Percentiles rank a stretch among this genome's conserved stretches.
Evolutionary conservation across 2,797 vertebrate genomes (phyloP).

Genomic region (Urocyon cinereoargenteus): DNA sequence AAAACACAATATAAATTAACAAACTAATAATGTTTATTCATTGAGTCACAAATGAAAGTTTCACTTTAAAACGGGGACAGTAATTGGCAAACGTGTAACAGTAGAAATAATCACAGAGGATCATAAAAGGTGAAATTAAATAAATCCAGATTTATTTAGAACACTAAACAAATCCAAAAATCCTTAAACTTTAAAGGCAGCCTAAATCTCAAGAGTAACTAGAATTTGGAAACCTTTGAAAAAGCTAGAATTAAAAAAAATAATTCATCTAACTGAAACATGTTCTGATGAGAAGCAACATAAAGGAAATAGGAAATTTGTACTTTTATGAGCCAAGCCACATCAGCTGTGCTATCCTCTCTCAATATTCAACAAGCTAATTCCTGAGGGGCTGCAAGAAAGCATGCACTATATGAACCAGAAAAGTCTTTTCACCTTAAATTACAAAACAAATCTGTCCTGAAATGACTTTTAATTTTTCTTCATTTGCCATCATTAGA

Average conservation of each 20-base stretch:
- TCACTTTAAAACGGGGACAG: slow-evolving; percentile 62
- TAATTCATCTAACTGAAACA: slow-evolving; percentile 47
- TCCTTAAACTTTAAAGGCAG: slow-evolving; percentile 62
- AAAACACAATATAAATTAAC: neutral
- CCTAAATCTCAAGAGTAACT: slow-evolving; percentile 57
- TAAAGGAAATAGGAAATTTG: slow-evolving; percentile 67
- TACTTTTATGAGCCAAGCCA: slow-evolving; percentile 73
- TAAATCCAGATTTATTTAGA: slow-evolving; percentile 64
- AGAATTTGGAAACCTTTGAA: slow-evolving; percentile 60
- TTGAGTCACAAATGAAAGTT: slow-evolving; percentile 29
- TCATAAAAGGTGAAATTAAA: slow-evolving; percentile 60
- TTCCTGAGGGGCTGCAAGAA: slow-evolving; percentile 7
- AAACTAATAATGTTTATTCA: neutral
- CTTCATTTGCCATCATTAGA: slow-evolving; percentile 19
- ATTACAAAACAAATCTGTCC: slow-evolving; percentile 49
- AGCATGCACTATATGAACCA: neutral
- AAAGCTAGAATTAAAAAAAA: neutral
- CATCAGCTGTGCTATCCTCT: slow-evolving; percentile 69
- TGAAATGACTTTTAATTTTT: slow-evolving; percentile 61
- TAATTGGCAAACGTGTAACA: slow-evolving; percentile 62
- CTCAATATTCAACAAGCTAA: slow-evolving; percentile 60
- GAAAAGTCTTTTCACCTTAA: slow-evolving; percentile 55
- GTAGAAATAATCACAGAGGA: neutral
- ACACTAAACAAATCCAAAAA: slow-evolving; percentile 71
- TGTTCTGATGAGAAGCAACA: slow-evolving; percentile 66